These are phyloP conservation scores for Scomber colias DNA, from an alignment of 2,113 vertebrate species.

Conservation along the genomic window DNA sequence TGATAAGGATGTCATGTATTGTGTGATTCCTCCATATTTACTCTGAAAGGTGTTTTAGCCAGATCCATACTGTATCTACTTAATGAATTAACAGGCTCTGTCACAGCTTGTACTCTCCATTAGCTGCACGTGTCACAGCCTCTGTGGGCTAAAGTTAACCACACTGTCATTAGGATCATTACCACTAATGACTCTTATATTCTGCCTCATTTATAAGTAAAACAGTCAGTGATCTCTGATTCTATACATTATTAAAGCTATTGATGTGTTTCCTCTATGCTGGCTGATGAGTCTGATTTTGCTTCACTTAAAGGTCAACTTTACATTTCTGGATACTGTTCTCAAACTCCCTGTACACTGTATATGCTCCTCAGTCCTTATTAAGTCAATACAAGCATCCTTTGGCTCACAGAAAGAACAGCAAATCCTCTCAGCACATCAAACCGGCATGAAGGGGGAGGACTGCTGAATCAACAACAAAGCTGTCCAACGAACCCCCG, in stretches of 20 bases:
- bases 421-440: slow-evolving; percentile 56
- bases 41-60: neutral
- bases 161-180: too few relatives aligned
- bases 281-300: neutral
- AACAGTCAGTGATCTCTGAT: neutral
- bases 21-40: neutral
- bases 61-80: slow-evolving; percentile 3
- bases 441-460: slow-evolving; percentile 38
- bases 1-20: too few relatives aligned
- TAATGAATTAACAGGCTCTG: slow-evolving; percentile 64
- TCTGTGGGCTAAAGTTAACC: neutral
- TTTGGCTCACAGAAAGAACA: slow-evolving; percentile 58
- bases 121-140: slow-evolving; percentile 37
- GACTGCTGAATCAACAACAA: slow-evolving; percentile 81
- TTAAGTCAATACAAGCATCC: slow-evolving; percentile 19
- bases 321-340: neutral
- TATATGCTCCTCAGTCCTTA: slow-evolving; percentile 2
- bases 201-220: too few relatives aligned
- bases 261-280: neutral
- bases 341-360: neutral
- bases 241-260: too few relatives aligned
- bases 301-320: neutral
- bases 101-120: slow-evolving; percentile 6
- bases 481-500: slow-evolving; percentile 32
- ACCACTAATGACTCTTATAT: too few relatives aligned